Conservation (phyloP, 2,888 invertebrate species). For the Ernsta delagoae region DNA sequence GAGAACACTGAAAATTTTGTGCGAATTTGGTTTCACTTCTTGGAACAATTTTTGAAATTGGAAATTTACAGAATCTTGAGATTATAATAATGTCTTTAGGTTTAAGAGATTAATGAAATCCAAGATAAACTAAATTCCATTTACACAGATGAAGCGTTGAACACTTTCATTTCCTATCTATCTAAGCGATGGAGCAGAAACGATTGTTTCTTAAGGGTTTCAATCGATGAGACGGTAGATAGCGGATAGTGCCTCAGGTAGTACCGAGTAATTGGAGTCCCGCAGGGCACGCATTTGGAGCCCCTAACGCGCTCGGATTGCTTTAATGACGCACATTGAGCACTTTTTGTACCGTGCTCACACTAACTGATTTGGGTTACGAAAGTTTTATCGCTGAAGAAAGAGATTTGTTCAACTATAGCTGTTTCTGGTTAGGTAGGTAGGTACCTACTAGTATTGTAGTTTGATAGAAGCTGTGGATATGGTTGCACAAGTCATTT, state of each 20-base stretch:
- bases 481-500: no score
- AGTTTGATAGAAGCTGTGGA: no score
- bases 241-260: conserved; percentile 55
- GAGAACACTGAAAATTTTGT: no score
- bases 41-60: no score
- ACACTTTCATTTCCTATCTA: conserved; percentile 13
- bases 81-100: no score
- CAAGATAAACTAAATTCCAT: neutral
- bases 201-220: conserved; percentile 21
- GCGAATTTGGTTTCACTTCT: no score
- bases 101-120: no score
- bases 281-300: conserved; percentile 66
- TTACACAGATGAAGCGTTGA: neutral
- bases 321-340: conserved; percentile 72
- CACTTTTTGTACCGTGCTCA: conserved; percentile 62
- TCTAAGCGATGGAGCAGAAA: conserved; percentile 11
- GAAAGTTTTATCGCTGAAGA: conserved; percentile 34
- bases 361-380: conserved; percentile 39
- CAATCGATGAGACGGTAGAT: conserved; percentile 32
- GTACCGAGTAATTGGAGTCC: conserved; percentile 66
- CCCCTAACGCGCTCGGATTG: conserved; percentile 67
- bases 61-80: no score
- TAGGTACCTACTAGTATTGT: neutral
- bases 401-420: conserved; percentile 23
- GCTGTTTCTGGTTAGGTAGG: no score